Evolutionary conservation across 2,888 invertebrate genomes (phyloP).

Genomic region (Timema cristinae): DNA sequence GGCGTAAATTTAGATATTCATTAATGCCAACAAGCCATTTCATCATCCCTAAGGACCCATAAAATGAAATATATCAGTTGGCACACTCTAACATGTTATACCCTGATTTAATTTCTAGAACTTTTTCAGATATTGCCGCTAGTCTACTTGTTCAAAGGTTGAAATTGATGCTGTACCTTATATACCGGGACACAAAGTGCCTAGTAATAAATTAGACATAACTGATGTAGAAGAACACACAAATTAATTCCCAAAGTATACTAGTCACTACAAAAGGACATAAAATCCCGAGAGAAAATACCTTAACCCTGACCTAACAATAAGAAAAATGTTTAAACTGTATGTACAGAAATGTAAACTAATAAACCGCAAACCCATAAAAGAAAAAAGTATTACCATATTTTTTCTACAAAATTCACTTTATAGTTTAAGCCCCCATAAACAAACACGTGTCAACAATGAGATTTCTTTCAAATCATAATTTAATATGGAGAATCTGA

Average conservation of each 20-base stretch:
- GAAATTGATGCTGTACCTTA: background rate
- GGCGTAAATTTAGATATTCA: too few relatives aligned
- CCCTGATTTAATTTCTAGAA: too few relatives aligned
- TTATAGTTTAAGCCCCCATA: conserved; percentile 6
- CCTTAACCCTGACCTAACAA: conserved; percentile 1
- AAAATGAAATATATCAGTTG: too few relatives aligned
- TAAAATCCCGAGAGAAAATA: background rate
- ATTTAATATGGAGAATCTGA: background rate
- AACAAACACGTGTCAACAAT: conserved; percentile 6
- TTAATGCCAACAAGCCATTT: too few relatives aligned
- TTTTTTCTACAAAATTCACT: conserved; percentile 11
- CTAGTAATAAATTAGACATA: conserved; percentile 2
- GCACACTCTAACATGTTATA: too few relatives aligned
- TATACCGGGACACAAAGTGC: background rate
- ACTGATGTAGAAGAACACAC: too few relatives aligned
- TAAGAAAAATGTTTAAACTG: background rate
- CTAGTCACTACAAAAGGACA: background rate
- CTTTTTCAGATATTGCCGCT: too few relatives aligned
- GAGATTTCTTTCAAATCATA: background rate
- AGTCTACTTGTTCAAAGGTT: background rate
- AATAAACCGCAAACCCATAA: too few relatives aligned
- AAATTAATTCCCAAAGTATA: background rate
- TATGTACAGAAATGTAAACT: background rate
- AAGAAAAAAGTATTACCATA: conserved; percentile 5
- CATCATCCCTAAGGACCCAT: too few relatives aligned